Evolutionary conservation across 2,113 vertebrate genomes (phyloP), one percentile per base, ranked within the genome.

Genomic region (Dicentrarchus labrax): DNA sequence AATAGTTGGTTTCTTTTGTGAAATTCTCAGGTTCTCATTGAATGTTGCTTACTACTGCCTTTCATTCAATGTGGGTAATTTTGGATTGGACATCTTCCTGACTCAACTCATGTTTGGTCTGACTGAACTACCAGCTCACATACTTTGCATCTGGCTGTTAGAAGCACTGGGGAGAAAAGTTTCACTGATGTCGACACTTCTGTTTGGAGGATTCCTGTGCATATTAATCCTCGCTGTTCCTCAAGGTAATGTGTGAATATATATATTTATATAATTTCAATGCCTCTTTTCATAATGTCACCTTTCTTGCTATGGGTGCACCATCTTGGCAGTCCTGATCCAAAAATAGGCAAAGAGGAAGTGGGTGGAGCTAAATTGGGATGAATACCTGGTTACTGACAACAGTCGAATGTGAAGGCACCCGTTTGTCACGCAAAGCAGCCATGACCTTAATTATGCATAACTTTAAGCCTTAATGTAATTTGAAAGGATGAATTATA

Each of bases 21-120:
- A 41, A 53, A 64, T 22, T 22, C n/a, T 8, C 65, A 97, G 96
- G 95, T 96, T 96, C 76, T 85, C 91, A 0, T 2, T 94, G 8
- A 93, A 93, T 41, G 76, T 95, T 30, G 50, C 82, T 60, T 95
- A 94, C 76, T 92, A 76, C 5, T 92, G 86, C 8, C 70, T 96
- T 78, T 89, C 38, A 5, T 72, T 94, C 16, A 95, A 91, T 30
- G 61, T 95, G 45, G 92, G 61, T 7, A 89, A 92, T 1, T 85
- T 93, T 1, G 94, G 89, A 10, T 0, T 92, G 78, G 62, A 84
- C 80, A 60, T 92, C 39, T 88, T 94, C 53, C 7, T 94, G 66
- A 90, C 82, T 0, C 86, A 93, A 56, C 6, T 92, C 0, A 2
- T 95, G 3, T 95, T 92, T 0, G 83, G 92, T 30, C 19, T 93